These are phyloP conservation scores for Perithous albicinctus DNA, from an alignment of 2,888 invertebrate genomes.

Conservation along the genomic window DNA sequence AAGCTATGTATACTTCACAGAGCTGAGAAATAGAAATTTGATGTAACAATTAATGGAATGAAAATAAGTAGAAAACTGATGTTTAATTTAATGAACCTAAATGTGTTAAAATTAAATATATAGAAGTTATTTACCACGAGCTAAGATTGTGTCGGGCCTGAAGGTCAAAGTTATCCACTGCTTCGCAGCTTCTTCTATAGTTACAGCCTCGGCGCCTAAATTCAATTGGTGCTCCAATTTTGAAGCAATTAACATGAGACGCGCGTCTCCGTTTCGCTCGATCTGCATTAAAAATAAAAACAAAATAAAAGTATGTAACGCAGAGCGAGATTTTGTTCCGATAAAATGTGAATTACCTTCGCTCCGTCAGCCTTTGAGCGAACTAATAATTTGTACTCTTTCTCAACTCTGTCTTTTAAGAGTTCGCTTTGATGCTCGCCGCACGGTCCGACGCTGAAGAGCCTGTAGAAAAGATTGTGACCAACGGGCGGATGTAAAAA, in stretches of 20 bases:
- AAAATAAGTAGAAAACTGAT: background rate
- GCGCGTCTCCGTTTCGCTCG: conserved; percentile 49
- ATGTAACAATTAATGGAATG: background rate
- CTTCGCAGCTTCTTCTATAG: conserved; percentile 75
- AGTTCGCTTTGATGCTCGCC: conserved; percentile 69
- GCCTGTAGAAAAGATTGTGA: conserved; percentile 72
- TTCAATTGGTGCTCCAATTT: conserved; percentile 76
- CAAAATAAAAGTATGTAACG: background rate
- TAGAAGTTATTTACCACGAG: conserved; percentile 70
- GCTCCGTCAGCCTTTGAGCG: conserved; percentile 75
- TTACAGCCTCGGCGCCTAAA: conserved; percentile 76
- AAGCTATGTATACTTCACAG: background rate
- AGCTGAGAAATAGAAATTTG: background rate
- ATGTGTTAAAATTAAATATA: background rate
- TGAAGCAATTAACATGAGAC: conserved; percentile 71
- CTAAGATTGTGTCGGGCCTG: conserved; percentile 73
- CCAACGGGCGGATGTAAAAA: conserved; percentile 45
- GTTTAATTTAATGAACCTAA: background rate
- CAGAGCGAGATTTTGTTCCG: background rate
- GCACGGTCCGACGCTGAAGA: conserved; percentile 73
- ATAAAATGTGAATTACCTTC: conserved; percentile 65
- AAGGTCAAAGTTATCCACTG: conserved; percentile 76
- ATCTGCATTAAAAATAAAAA: conserved; percentile 64
- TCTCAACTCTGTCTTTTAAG: conserved; percentile 72
- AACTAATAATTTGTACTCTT: conserved; percentile 75